Base-by-base conservation (phyloP, 2,888 invertebrate genomes). In the Silvanus unidentatus region DNA sequence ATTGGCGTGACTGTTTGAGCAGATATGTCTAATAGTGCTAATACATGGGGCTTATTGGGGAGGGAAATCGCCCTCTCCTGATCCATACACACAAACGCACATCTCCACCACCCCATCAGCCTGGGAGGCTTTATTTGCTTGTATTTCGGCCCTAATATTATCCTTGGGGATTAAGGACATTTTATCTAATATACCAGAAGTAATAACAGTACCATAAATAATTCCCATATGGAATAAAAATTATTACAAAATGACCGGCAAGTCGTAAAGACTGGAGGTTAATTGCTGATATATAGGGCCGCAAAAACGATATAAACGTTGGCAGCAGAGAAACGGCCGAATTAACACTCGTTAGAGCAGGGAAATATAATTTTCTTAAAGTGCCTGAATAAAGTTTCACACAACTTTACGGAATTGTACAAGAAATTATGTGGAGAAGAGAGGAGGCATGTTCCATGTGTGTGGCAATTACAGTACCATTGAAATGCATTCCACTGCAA, bases 21-120 rank as follows among this genome's bases (percentile, higher is more conserved):
- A 65, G 64, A 65, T 62, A 63, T 50, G 59, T 59, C 65, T 68
- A 67, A 68, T 67, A 64, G 67, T 58, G 60, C 57, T 65, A 66
- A 66, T 65, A 60, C 65, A 59, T 65, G 49, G 48, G 54, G 53
- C 57, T 55, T 60, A 54, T 49, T 45, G 46, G 50, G 55, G 58
- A 54, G 58, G 58, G 57, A 49, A 28, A 40, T 47, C 42, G 27
- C 16, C 16, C 14, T 35, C 16, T 14, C 14, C 12, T 11, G 34
- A 16, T 22, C 29, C 10, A 16, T 38, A n/a, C 28, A 32, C 27
- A 44, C 36, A 37, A 39, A n/a, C n/a, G n/a, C 43, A 48, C 48
- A 39, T 44, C 50, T 46, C 48, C 44, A 45, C 53, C 58, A 54
- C 58, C 59, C 49, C 48, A 49, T 47, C 50, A 54, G n/a, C 57